phyloP scores from a whole-genome alignment of 2,797 vertebrate species.

The Hylomyscus alleni region DNA sequence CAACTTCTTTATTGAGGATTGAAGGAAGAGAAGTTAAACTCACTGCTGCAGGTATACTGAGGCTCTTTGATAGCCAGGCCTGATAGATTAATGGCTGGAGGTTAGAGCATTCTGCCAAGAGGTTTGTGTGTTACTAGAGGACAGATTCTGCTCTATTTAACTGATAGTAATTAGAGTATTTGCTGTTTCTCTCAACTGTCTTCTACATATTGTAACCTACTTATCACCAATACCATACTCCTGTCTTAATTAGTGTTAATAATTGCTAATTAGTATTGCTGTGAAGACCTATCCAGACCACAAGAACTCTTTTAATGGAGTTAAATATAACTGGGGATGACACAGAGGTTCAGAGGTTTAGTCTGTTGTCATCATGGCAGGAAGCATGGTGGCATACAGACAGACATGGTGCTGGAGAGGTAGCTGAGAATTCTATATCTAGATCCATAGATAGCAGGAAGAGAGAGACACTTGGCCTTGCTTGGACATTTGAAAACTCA shows the following conservation, averaged over 20 bases:
- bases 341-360: not conserved
- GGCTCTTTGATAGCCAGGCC: not conserved
- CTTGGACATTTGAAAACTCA: not conserved
- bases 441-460: not conserved
- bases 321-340: not conserved
- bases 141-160: not conserved
- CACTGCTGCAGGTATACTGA: not conserved
- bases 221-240: not conserved
- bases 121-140: not conserved
- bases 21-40: constrained; percentile 7
- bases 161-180: not conserved
- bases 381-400: not conserved
- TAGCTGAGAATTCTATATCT: not conserved
- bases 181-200: not conserved
- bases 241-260: not conserved
- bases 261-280: not conserved
- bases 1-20: constrained; percentile 41
- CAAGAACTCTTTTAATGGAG: not conserved
- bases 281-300: not conserved
- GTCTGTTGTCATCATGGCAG: too few species aligned
- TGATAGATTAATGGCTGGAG: not conserved
- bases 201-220: not conserved
- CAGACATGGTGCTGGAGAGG: not conserved
- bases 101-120: not conserved
- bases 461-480: not conserved